Percentiles rank a stretch among this genome's conserved stretches.
Evolutionary conservation across 2,113 vertebrate genomes (phyloP).

Genomic region (Elgaria multicarinata): DNA sequence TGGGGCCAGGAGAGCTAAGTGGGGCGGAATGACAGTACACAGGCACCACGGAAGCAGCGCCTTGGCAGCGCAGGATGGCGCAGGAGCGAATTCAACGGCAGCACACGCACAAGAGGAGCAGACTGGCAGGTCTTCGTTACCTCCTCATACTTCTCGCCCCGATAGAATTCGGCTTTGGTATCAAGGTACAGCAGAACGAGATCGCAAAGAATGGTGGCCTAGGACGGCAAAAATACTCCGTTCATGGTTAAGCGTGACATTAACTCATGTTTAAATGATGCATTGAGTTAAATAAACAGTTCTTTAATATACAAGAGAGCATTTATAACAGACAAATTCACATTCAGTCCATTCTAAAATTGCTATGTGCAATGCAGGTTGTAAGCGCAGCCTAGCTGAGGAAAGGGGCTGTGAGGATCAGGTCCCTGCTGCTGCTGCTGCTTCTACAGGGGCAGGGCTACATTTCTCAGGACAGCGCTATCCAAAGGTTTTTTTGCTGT

Average conservation of each 20-base stretch:
- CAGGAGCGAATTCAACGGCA: not conserved
- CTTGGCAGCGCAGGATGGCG: not conserved
- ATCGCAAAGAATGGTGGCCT: slow-evolving; percentile 80
- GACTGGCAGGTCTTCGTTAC: slow-evolving; percentile 42
- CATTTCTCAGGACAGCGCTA: not conserved
- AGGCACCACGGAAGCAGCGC: not conserved
- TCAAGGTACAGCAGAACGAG: slow-evolving; percentile 80
- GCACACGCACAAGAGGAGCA: fast-evolving
- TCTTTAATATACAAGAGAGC: not conserved
- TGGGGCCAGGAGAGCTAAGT: not conserved
- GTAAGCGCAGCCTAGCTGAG: not conserved
- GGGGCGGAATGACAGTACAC: not conserved
- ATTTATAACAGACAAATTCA: too few relatives aligned
- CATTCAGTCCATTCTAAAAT: not conserved
- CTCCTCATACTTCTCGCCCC: slow-evolving; percentile 80
- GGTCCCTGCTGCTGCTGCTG: not conserved
- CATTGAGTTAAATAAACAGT: not conserved
- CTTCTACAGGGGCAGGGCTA: not conserved
- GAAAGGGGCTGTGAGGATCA: not conserved
- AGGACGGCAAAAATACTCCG: not conserved
- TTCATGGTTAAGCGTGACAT: not conserved
- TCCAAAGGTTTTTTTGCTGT: not conserved
- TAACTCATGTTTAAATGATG: not conserved
- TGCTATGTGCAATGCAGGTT: not conserved
- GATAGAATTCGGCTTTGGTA: slow-evolving; percentile 74